These are phyloP conservation scores for Lochmaea crataegi DNA, from an alignment of 2,888 invertebrate species.

Conservation along the genomic window DNA sequence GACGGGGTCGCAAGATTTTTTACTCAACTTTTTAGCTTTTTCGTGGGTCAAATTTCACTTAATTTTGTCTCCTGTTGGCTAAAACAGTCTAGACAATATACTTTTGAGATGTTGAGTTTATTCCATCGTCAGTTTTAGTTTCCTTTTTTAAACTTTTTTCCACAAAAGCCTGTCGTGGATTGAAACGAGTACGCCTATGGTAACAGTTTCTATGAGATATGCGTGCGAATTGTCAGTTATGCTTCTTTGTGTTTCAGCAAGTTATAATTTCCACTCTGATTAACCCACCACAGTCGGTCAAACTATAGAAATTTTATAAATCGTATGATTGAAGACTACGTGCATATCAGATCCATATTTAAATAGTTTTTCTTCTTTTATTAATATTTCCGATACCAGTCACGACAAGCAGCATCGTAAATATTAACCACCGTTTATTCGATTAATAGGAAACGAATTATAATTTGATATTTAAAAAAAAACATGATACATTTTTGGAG, in stretches of 20 bases:
- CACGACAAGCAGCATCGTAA: slow-evolving; percentile 3
- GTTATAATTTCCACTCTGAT: slow-evolving; percentile 46
- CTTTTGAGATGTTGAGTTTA: no score
- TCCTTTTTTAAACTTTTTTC: no score
- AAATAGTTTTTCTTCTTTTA: background rate
- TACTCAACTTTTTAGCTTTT: no score
- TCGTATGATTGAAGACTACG: slow-evolving; percentile 24
- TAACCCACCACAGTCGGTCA: slow-evolving; percentile 43
- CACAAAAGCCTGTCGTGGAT: background rate
- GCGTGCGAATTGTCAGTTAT: slow-evolving; percentile 44
- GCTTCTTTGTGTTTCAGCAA: slow-evolving; percentile 40
- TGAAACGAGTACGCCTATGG: slow-evolving; percentile 20
- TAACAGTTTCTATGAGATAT: slow-evolving; percentile 25
- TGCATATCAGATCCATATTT: slow-evolving; percentile 12
- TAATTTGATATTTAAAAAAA: background rate
- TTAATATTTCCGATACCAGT: background rate
- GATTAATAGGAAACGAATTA: background rate
- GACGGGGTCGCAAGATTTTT: no score
- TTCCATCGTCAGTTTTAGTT: no score
- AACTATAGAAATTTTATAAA: slow-evolving; percentile 39
- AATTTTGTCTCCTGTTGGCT: no score
- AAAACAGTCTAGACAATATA: no score
- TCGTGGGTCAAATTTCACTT: no score
- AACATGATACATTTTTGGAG: background rate
- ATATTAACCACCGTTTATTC: background rate